Base-by-base conservation (phyloP, 2,797 vertebrate genomes). In the Sebastes melanostomus region DNA sequence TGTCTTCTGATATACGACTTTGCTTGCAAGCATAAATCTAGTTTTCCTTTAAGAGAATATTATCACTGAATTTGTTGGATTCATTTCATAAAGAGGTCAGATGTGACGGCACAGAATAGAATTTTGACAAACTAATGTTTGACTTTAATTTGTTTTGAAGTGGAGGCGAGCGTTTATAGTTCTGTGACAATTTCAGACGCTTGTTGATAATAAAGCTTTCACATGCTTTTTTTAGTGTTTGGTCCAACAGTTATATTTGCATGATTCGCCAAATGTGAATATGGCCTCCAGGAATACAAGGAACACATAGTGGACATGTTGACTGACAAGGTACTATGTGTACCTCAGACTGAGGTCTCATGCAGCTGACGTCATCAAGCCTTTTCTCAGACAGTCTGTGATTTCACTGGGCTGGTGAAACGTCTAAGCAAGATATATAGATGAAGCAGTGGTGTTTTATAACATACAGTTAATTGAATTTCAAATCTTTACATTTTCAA, bases 351-450 rank as follows among this genome's bases (percentile, higher is more conserved):
- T 32, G 13, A 75, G 20, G 54, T 42, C 59, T 70, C 62, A 22
- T n/a, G 25, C 55, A 65, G 20, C 63, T 68, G 60, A 58, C 50
- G 20, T 59, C 75, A 70, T 50, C 10, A 3, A 32, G 16, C 29
- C 22, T 25, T 71, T 80, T 65, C 9, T 52, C 25, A 5, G 27
- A 22, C 22, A 24, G 1, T 65, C 30, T 75, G 67, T 29, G 60
- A 66, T 69, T 76, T 80, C 50, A 73, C 46, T 25, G 27, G 14
- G 54, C n/a, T 52, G 22, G 76, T 80, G 58, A 86, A 86, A 36
- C 27, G 13, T 66, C 29, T n/a, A 12, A 50, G 5, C 20, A n/a
- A 52, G 22, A 42, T 38, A 18, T 50, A 13, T 12, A 18, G 32
- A 62, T 14, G 29, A 69, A n/a, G 11, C 27, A 50, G 4, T 25